Percentiles rank a stretch among this genome's conserved stretches.
These are phyloP conservation scores for Eilema depressum DNA, from an alignment of 2,888 invertebrate species.

Conservation along the genomic window DNA sequence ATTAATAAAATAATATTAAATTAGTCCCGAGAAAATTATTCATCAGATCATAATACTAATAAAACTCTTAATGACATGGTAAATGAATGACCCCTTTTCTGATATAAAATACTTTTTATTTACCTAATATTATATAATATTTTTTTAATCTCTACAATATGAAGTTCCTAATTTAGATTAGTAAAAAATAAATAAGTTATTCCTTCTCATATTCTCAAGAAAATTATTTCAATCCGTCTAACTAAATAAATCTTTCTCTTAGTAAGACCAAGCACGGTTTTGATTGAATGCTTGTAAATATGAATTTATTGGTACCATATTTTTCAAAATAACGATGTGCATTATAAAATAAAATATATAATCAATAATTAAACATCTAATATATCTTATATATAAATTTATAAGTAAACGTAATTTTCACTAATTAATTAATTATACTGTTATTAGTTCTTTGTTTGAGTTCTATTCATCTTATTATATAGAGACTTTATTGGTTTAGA, in stretches of 20 bases:
- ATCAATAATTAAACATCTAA: neutral
- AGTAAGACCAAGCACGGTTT: slow-evolving; percentile 16
- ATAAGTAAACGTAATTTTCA: neutral
- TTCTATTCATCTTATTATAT: neutral
- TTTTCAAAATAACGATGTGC: neutral
- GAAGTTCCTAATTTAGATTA: neutral
- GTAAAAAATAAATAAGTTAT: neutral
- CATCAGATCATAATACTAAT: too few species aligned
- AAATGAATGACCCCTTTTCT: too few species aligned
- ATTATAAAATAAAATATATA: neutral
- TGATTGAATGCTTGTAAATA: neutral
- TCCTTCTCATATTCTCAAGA: slow-evolving; percentile 17
- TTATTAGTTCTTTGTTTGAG: neutral
- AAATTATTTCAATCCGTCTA: neutral
- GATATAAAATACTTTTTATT: too few species aligned
- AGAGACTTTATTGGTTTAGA: neutral
- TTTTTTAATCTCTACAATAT: too few species aligned
- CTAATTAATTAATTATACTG: neutral
- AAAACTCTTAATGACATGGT: too few species aligned
- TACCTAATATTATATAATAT: too few species aligned
- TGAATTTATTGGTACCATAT: neutral
- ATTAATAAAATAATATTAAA: too few species aligned
- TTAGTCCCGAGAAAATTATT: too few species aligned
- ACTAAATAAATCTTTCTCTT: slow-evolving; percentile 19
- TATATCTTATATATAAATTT: neutral